phyloP scores from a whole-genome alignment of 1,140 invertebrate species.

The Choristoneura fumiferana region DNA sequence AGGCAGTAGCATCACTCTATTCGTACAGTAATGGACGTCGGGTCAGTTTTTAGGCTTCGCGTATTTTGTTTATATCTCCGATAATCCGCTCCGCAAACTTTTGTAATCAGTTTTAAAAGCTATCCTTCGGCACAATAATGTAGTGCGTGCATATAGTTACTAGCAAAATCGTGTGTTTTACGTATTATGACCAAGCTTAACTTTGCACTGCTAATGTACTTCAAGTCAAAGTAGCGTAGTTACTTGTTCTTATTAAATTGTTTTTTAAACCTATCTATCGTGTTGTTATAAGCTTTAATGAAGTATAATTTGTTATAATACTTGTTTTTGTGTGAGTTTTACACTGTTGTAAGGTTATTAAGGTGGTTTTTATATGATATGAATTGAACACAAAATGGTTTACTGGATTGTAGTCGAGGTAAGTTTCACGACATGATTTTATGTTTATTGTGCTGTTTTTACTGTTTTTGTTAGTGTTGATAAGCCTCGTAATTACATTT shows the following conservation, averaged over 20 bases:
- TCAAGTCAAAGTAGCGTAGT: slow-evolving; percentile 27
- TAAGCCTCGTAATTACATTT: slow-evolving; percentile 33
- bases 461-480: slow-evolving; percentile 29
- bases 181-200: slow-evolving; percentile 46
- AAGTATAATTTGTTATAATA: slow-evolving; percentile 43
- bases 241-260: slow-evolving; percentile 50
- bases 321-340: slow-evolving; percentile 51
- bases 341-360: slow-evolving; percentile 36
- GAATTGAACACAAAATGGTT: slow-evolving; percentile 43
- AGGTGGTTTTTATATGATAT: slow-evolving; percentile 32
- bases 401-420: slow-evolving; percentile 32
- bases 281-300: slow-evolving; percentile 52
- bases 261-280: slow-evolving; percentile 43
- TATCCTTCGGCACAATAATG: slow-evolving; percentile 52
- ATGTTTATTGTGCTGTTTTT: slow-evolving; percentile 21
- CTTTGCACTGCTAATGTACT: slow-evolving; percentile 32
- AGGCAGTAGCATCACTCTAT: slow-evolving; percentile 70
- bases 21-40: slow-evolving; percentile 70
- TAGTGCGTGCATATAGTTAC: slow-evolving; percentile 58
- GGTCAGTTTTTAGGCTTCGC: slow-evolving; percentile 54
- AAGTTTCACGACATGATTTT: slow-evolving; percentile 24
- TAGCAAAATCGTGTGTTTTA: slow-evolving; percentile 46
- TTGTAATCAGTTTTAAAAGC: slow-evolving; percentile 71
- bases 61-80: slow-evolving; percentile 75
- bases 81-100: slow-evolving; percentile 70